phyloP scores from a whole-genome alignment of 1,140 invertebrate species.

The Diprion similis region DNA sequence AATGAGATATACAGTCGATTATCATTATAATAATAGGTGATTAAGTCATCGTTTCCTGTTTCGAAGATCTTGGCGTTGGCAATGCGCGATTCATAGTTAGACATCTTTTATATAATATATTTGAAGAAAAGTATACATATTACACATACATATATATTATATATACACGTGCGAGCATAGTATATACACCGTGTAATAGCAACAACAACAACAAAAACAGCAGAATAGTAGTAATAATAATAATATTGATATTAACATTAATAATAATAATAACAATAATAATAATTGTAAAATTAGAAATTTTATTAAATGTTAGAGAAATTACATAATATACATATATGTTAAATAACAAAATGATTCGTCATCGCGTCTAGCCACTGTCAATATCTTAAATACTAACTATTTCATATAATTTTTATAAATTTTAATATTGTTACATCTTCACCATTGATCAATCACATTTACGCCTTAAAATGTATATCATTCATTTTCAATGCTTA shows the following conservation, averaged over 20 bases:
- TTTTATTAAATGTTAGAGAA: slow-evolving; percentile 1
- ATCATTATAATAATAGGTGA: too few relatives aligned
- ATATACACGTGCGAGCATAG: too few relatives aligned
- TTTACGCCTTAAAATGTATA: neutral
- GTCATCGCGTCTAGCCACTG: neutral
- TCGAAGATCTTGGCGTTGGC: slow-evolving; percentile 1
- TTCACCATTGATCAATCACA: neutral
- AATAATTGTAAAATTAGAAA: neutral
- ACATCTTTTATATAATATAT: neutral
- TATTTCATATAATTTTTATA: slow-evolving; percentile 6
- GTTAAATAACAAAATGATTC: neutral
- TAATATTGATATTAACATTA: too few relatives aligned
- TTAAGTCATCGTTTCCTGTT: neutral
- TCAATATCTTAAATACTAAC: slow-evolving; percentile 2
- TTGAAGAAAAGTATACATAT: too few relatives aligned
- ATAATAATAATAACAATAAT: neutral
- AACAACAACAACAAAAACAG: too few relatives aligned
- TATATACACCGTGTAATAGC: too few relatives aligned
- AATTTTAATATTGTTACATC: slow-evolving; percentile 8
- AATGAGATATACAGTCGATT: neutral
- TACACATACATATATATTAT: too few relatives aligned
- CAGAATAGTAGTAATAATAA: too few relatives aligned
- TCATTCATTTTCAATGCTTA: slow-evolving; percentile 3
- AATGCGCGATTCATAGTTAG: neutral
- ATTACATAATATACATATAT: neutral